These are phyloP conservation scores for Myzus persicae DNA, from an alignment of 1,140 invertebrate species.

Conservation along the genomic window DNA sequence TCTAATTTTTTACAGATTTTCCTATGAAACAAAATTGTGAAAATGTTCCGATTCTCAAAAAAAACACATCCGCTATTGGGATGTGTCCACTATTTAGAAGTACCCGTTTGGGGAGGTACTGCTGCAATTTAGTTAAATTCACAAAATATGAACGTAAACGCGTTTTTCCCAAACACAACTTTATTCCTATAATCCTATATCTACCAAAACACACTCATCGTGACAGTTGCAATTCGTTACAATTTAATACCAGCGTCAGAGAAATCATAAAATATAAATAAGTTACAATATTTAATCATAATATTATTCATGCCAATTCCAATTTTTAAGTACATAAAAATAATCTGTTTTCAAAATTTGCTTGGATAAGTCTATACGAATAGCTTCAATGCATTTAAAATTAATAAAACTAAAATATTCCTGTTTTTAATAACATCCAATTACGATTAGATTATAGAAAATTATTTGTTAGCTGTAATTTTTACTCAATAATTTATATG, in stretches of 20 bases:
- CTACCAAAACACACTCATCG: neutral
- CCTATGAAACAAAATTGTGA: too few relatives aligned
- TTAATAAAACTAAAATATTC: neutral
- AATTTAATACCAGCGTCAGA: neutral
- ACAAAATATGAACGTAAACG: neutral
- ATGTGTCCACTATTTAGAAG: too few relatives aligned
- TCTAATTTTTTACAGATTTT: too few relatives aligned
- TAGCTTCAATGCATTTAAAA: neutral
- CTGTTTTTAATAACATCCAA: neutral
- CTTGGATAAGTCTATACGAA: too few relatives aligned
- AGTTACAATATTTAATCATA: neutral
- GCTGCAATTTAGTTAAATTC: neutral
- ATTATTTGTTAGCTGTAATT: neutral
- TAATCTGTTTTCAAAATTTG: too few relatives aligned
- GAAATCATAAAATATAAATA: neutral
- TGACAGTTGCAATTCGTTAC: neutral
- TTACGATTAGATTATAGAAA: neutral
- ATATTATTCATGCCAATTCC: neutral
- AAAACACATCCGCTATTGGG: too few relatives aligned
- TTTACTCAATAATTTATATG: too few relatives aligned
- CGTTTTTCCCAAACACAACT: neutral
- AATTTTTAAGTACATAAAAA: neutral
- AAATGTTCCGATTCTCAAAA: too few relatives aligned
- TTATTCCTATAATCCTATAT: too few relatives aligned
- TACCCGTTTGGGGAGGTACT: neutral